A percentile compares a stretch with the other conserved stretches of the same genome.
phyloP scores from a whole-genome alignment of 2,797 vertebrate species.

The Steatocranus sp. region DNA sequence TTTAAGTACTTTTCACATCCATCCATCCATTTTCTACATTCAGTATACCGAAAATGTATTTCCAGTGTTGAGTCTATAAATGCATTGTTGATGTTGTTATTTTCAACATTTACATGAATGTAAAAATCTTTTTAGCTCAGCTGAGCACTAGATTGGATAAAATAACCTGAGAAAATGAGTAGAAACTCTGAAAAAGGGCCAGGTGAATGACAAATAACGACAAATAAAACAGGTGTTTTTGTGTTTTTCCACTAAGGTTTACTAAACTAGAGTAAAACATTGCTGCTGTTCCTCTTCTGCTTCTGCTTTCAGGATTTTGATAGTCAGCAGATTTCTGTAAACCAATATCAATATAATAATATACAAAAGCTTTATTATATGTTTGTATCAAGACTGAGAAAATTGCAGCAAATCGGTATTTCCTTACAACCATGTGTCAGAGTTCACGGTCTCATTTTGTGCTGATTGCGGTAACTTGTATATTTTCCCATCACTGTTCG shows the following conservation, averaged over 20 bases:
- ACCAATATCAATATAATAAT: background rate
- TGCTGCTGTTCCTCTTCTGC: background rate
- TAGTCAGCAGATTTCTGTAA: background rate
- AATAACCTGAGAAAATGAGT: background rate
- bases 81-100: background rate
- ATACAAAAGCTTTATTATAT: background rate
- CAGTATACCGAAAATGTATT: background rate
- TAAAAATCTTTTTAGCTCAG: background rate
- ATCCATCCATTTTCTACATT: background rate
- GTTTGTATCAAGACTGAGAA: background rate
- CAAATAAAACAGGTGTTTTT: background rate
- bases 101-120: background rate
- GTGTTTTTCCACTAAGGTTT: background rate
- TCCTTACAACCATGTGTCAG: constrained; percentile 8
- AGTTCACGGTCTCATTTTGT: background rate
- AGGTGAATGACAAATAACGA: background rate
- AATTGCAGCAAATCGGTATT: constrained; percentile 12
- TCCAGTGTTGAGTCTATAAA: background rate
- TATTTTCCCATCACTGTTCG: constrained; percentile 33
- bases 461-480: background rate
- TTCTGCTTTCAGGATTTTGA: background rate
- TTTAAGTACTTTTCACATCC: background rate
- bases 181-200: background rate
- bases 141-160: background rate
- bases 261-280: background rate